Evolutionary conservation across 2,113 vertebrate species (phyloP).

Genomic region (Pelobates fuscus): DNA sequence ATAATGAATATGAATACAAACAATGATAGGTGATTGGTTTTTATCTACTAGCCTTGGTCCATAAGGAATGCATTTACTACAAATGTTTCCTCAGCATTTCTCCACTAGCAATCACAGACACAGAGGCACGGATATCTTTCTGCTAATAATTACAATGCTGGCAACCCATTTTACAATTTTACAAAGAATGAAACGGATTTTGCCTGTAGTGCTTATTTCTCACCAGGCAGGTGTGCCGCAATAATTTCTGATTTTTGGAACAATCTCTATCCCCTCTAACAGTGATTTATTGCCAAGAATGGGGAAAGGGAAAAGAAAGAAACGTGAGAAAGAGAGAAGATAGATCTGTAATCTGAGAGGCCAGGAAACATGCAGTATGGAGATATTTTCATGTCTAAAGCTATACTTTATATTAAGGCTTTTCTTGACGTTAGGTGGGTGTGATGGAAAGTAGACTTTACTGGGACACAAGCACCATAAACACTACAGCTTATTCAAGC

Average conservation of each 20-base stretch:
- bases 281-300: slow-evolving; percentile 31
- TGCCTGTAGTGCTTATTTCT: slow-evolving; percentile 45
- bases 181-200: slow-evolving; percentile 39
- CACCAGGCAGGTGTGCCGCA: slow-evolving; percentile 45
- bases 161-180: slow-evolving; percentile 39
- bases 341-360: neutral
- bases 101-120: slow-evolving; percentile 44
- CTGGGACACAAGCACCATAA: too few species aligned
- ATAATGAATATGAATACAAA: slow-evolving; percentile 21
- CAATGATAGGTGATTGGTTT: slow-evolving; percentile 23
- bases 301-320: slow-evolving; percentile 8
- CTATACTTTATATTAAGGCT: too few species aligned
- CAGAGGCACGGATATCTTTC: slow-evolving; percentile 46
- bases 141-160: slow-evolving; percentile 50
- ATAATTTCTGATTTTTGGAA: slow-evolving; percentile 39
- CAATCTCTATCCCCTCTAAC: slow-evolving; percentile 1
- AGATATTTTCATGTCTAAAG: too few species aligned
- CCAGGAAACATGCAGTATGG: too few species aligned
- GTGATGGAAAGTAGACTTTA: too few species aligned
- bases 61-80: slow-evolving; percentile 47
- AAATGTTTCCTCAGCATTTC: slow-evolving; percentile 46
- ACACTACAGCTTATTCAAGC: too few species aligned
- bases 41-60: slow-evolving; percentile 25
- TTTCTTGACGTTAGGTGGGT: too few species aligned
- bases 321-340: slow-evolving; percentile 10